phyloP scores from a whole-genome alignment of 1,140 invertebrate species.

The Sesamia nonagrioides region DNA sequence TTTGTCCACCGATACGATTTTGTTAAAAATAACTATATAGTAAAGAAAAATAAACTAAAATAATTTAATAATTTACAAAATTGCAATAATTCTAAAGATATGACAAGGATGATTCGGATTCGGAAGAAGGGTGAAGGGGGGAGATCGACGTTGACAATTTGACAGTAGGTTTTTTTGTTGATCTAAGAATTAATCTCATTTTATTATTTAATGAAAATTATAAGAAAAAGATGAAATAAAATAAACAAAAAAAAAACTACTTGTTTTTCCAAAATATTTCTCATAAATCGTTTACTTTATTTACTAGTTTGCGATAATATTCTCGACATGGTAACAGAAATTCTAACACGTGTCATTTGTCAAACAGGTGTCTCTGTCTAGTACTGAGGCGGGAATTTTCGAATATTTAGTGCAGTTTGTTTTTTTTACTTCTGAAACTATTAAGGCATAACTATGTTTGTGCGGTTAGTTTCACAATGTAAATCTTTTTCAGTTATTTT shows the following conservation, averaged over 20 bases:
- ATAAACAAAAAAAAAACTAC: background rate
- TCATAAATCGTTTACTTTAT: background rate
- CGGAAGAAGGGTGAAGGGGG: constrained; percentile 65
- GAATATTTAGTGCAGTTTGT: background rate
- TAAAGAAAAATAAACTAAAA: constrained; percentile 77
- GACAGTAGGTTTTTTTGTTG: constrained; percentile 42
- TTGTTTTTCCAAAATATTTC: background rate
- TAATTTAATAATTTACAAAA: constrained; percentile 76
- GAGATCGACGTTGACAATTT: constrained; percentile 70
- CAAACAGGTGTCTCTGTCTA: no score
- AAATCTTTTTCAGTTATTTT: no score
- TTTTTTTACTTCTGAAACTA: no score
- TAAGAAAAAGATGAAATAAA: background rate
- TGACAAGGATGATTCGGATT: constrained; percentile 78
- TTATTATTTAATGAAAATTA: background rate
- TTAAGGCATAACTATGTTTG: no score
- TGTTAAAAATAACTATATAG: constrained; percentile 66
- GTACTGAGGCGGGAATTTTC: background rate
- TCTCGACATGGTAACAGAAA: constrained; percentile 2
- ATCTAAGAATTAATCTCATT: background rate
- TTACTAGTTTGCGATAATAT: background rate
- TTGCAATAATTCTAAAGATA: constrained; percentile 70
- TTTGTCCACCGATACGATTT: constrained; percentile 58
- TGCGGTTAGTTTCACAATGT: no score
- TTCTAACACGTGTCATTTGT: background rate